Evolutionary conservation across 1,140 invertebrate species (phyloP).

Genomic region (Paracyclopina nana): DNA sequence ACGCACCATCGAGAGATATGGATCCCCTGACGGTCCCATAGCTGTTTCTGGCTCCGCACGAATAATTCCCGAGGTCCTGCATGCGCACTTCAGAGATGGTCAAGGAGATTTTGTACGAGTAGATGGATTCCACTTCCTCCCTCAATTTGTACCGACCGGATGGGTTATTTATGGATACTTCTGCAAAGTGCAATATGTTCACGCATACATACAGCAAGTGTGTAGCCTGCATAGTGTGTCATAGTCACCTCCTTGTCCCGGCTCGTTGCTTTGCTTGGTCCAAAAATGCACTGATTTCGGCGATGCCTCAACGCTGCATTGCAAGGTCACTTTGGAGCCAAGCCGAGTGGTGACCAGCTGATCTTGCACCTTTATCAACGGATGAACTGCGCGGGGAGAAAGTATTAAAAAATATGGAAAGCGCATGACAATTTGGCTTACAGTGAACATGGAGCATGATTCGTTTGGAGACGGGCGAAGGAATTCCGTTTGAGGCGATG

Average conservation of each 20-base stretch:
- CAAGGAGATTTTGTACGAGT: neutral
- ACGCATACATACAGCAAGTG: neutral
- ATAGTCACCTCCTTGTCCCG: neutral
- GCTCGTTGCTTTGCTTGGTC: slow-evolving; percentile 25
- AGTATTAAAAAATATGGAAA: neutral
- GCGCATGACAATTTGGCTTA: slow-evolving; percentile 4
- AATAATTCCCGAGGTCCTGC: slow-evolving; percentile 54
- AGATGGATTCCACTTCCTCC: neutral
- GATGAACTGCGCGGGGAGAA: slow-evolving; percentile 44
- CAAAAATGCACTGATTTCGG: slow-evolving; percentile 74
- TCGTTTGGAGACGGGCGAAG: slow-evolving; percentile 24
- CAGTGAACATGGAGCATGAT: slow-evolving; percentile 17
- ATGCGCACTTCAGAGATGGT: slow-evolving; percentile 1
- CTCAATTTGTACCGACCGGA: neutral
- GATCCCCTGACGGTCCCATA: slow-evolving; percentile 72
- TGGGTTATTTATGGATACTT: neutral
- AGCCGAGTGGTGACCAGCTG: slow-evolving; percentile 63
- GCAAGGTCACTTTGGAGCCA: slow-evolving; percentile 60
- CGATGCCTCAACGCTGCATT: slow-evolving; percentile 71
- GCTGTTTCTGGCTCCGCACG: slow-evolving; percentile 80
- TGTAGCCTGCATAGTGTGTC: neutral
- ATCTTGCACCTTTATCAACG: slow-evolving; percentile 66
- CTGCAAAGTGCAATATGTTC: neutral
- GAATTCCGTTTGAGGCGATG: slow-evolving; percentile 59
- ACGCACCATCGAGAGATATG: slow-evolving; percentile 66